Evolutionary conservation across 2,797 vertebrate species (phyloP).

Genomic region (Darevskia nairensis): DNA sequence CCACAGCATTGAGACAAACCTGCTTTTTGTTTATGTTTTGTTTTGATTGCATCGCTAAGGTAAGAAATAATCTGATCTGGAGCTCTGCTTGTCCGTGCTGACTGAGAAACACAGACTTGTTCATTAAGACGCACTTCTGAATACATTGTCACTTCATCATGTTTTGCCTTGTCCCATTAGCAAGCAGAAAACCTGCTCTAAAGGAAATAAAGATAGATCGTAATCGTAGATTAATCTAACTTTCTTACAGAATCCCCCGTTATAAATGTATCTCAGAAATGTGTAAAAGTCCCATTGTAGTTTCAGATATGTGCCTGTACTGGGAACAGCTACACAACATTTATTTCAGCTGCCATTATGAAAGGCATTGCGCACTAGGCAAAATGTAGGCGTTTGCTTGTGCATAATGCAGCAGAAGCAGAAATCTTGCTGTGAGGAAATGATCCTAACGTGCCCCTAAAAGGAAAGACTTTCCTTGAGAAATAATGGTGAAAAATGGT

Average conservation of each 20-base stretch:
- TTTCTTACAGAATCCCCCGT: conserved; percentile 54
- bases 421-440: conserved; percentile 80
- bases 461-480: conserved; percentile 77
- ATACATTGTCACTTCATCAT: conserved; percentile 64
- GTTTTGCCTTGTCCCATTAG: conserved; percentile 74
- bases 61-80: conserved; percentile 62
- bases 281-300: conserved; percentile 57
- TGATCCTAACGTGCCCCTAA: conserved; percentile 79
- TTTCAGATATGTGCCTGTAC: conserved; percentile 45
- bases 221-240: conserved; percentile 60
- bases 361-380: conserved; percentile 66
- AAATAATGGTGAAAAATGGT: conserved; percentile 84
- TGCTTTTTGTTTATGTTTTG: conserved; percentile 56
- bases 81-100: conserved; percentile 66
- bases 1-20: conserved; percentile 50
- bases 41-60: conserved; percentile 55
- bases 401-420: conserved; percentile 67
- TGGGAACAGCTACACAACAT: conserved; percentile 26
- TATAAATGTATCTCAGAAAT: conserved; percentile 51
- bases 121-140: conserved; percentile 71
- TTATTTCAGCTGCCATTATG: conserved; percentile 63
- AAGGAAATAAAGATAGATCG: conserved; percentile 63
- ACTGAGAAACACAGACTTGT: conserved; percentile 62
- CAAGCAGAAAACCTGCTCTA: conserved; percentile 57
- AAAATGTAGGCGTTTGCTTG: conserved; percentile 53